phyloP scores from a whole-genome alignment of 2,113 vertebrate species.

The Thalassarche chlororhynchos region DNA sequence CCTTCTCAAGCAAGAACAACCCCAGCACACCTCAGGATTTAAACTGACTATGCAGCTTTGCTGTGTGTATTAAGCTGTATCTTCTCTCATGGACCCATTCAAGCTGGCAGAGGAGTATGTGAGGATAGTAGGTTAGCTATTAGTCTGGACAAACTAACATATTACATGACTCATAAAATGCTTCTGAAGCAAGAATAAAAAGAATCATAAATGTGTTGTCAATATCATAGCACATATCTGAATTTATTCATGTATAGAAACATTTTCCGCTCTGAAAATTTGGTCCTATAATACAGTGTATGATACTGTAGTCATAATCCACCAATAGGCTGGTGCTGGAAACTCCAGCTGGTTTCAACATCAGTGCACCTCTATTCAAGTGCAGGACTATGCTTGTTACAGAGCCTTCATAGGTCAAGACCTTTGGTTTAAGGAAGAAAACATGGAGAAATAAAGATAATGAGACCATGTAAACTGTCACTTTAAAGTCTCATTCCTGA shows the following conservation, averaged over 20 bases:
- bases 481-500: background rate
- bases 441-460: background rate
- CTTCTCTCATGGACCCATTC: background rate
- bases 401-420: background rate
- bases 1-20: background rate
- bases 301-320: background rate
- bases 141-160: background rate
- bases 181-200: background rate
- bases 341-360: background rate
- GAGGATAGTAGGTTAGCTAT: background rate
- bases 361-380: background rate
- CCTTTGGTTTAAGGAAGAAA: background rate
- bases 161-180: background rate
- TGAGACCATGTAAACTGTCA: background rate
- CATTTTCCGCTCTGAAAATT: background rate
- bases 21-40: background rate
- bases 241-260: background rate
- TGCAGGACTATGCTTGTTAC: background rate
- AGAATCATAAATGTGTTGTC: background rate
- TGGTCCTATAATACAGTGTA: background rate
- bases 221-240: background rate
- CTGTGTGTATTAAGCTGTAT: background rate
- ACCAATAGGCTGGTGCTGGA: background rate
- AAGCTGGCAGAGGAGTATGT: background rate
- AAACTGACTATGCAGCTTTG: background rate